Evolutionary conservation across 2,113 vertebrate species (phyloP).

Genomic region (Dicerorhinus sumatrensis): DNA sequence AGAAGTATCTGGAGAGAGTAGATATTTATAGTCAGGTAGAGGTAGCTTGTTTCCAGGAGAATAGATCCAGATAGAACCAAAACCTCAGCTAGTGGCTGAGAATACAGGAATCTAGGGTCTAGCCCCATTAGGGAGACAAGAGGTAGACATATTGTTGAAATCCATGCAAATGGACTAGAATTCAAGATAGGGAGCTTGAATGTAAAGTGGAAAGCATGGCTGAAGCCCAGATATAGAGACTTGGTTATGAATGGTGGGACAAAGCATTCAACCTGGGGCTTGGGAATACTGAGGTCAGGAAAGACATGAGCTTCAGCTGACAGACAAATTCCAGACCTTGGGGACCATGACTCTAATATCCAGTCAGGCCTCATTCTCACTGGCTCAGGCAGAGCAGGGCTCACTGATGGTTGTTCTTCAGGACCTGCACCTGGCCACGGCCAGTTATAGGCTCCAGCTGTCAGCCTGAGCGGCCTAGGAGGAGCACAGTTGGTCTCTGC

Average conservation of each 20-base stretch:
- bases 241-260: not conserved
- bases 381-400: not conserved
- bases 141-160: not conserved
- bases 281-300: not conserved
- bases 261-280: not conserved
- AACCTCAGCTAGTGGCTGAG: not conserved
- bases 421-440: not conserved
- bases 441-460: not conserved
- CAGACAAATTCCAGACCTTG: not conserved
- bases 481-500: not conserved
- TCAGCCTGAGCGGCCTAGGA: not conserved
- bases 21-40: slow-evolving; percentile 20
- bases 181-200: not conserved
- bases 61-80: not conserved
- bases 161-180: not conserved
- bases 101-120: not conserved
- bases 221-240: not conserved
- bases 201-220: not conserved
- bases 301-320: not conserved
- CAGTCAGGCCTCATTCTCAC: not conserved
- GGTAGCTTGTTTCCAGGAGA: not conserved
- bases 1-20: not conserved
- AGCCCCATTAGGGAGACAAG: not conserved
- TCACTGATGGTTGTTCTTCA: not conserved
- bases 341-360: not conserved